Conservation (phyloP, 2,888 invertebrate species). For the Flexamia atlantica region DNA sequence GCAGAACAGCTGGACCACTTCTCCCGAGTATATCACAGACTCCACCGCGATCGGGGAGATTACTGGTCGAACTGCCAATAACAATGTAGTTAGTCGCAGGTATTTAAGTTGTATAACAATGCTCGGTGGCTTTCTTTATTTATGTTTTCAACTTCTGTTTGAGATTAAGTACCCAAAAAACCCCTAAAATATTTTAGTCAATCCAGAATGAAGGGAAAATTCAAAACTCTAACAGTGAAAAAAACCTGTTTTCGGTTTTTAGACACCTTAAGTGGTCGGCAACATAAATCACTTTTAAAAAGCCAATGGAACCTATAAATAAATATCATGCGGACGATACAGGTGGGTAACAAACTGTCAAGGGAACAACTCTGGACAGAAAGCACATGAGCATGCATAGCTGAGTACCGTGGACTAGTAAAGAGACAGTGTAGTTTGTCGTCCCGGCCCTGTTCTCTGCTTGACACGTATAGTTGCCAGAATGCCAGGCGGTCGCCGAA, state of each 20-base stretch:
- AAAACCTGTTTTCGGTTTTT: too few relatives aligned
- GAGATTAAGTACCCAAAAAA: too few relatives aligned
- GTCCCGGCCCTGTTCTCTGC: slow-evolving; percentile 86
- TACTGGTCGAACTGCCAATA: slow-evolving; percentile 41
- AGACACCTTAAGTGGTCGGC: neutral
- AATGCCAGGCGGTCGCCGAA: slow-evolving; percentile 83
- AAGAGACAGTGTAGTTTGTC: slow-evolving; percentile 82
- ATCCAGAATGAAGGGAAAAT: too few relatives aligned
- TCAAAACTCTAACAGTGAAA: too few relatives aligned
- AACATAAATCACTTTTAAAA: slow-evolving; percentile 22
- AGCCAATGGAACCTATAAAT: slow-evolving; percentile 14
- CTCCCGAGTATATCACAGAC: slow-evolving; percentile 54
- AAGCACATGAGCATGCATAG: neutral
- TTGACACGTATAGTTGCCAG: slow-evolving; percentile 87
- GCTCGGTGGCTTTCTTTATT: too few relatives aligned
- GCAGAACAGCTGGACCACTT: slow-evolving; percentile 71
- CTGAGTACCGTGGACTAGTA: slow-evolving; percentile 84
- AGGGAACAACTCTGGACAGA: neutral
- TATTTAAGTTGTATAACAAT: too few relatives aligned
- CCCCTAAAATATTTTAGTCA: too few relatives aligned
- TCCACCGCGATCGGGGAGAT: slow-evolving; percentile 53
- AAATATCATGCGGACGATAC: slow-evolving; percentile 15
- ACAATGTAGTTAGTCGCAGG: neutral
- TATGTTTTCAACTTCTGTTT: too few relatives aligned
- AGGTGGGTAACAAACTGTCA: neutral